Base-by-base conservation (phyloP, 2,888 invertebrate species). In the Heteromyza rotundicornis region DNA sequence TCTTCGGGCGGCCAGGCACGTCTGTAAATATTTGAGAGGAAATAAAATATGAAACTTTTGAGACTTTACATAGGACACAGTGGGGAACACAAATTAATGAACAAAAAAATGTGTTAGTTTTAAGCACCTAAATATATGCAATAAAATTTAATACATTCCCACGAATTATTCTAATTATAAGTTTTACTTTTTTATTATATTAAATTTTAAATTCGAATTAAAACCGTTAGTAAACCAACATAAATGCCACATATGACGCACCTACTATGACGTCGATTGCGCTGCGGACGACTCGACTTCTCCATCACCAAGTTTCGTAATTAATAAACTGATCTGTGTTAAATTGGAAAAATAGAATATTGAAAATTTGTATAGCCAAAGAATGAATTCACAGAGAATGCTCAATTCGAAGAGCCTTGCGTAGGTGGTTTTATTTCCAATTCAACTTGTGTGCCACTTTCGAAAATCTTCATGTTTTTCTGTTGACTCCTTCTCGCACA, bases 181-280 rank as follows among this genome's bases (percentile, higher is more conserved):
- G 19, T 27, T 20, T 44, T 24, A 57, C 58, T n/a, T n/a, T n/a
- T n/a, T n/a, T n/a, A n/a, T n/a, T n/a, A n/a, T n/a, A n/a, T n/a
- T n/a, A n/a, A n/a, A n/a, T n/a, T 27, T 27, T 27, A 10, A 27
- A 10, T 27, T 27, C 10, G 27, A 27, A 27, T 27, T 5, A 27
- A 27, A 27, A 27, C 27, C 10, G 27, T 27, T 10, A 27, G 10
- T 10, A 27, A n/a, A n/a, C n/a, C n/a, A n/a, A n/a, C n/a, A n/a
- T n/a, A n/a, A n/a, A n/a, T n/a, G n/a, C n/a, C n/a, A n/a, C n/a
- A n/a, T n/a, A n/a, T n/a, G n/a, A 78, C 88, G 84, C 82, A 90
- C 90, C 90, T 88, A 85, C 88, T 90, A 81, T 89, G 88, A 77
- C 89, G 85, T 76, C 90, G 89, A 86, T 87, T 90, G 78, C 90